Base-by-base conservation (phyloP, 2,113 vertebrate species). In the Tragelaphus buxtoni region DNA sequence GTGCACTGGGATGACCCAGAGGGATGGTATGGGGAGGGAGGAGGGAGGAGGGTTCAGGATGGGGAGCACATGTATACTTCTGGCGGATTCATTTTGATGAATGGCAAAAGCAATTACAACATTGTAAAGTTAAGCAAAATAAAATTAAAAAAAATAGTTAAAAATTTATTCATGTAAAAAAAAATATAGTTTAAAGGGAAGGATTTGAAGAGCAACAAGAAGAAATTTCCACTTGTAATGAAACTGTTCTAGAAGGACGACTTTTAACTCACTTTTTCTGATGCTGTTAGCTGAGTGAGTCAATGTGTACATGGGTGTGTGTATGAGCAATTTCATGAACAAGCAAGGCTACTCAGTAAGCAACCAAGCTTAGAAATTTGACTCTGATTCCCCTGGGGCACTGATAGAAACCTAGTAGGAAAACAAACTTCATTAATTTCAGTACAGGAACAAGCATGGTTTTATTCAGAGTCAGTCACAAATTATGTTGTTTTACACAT, bases 371-470 rank as follows among this genome's bases (percentile, higher is more conserved):
- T 60, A 92, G 58, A 96, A 92, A 82, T 79, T 90, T 98, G 97
- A 92, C 96, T 28, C 39, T 76, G 18, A 22, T 55, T 77, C 81
- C 80, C 49, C 45, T 77, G n/a, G 17, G 51, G 80, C 95, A 90
- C 76, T 96, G 95, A 58, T 88, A 91, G 91, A 94, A 92, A 95
- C n/a, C 88, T 96, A 88, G 90, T 88, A 26, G 2, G 92, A 96
- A 97, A 97, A 61, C 77, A 76, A 97, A 92, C 92, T 90, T 95
- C 95, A 94, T 93, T 97, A 97, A 91, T 97, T 96, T 93, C 32
- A 82, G 74, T 45, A 4, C 39, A 92, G 93, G 95, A 55, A 95
- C 93, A 98, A 96, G 90, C 84, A 91, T 51, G 63, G 22, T 81
- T 97, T 95, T 84, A 85, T 93, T 96, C 65, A 53, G 77, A 28